phyloP scores from a whole-genome alignment of 2,113 vertebrate species.

The Eulemur macaco region DNA sequence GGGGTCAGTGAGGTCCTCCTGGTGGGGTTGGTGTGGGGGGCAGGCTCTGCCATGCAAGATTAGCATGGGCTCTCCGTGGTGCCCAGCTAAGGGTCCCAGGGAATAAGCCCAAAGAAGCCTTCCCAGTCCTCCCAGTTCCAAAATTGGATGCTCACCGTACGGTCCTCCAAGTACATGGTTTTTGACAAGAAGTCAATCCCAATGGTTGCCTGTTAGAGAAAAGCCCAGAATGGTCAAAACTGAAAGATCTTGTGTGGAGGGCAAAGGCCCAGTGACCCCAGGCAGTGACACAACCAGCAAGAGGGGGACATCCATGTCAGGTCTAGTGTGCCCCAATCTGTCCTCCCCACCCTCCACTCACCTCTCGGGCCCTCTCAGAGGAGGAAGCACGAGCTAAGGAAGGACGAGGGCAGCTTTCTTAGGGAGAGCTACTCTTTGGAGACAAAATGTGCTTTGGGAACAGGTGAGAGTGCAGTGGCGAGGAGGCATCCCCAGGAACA shows the following conservation, averaged over 20 bases:
- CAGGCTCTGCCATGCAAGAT: background rate
- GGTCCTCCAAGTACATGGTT: conserved; percentile 97
- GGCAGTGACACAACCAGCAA: background rate
- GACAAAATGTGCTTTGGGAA: background rate
- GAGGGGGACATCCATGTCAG: background rate
- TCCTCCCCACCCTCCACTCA: no score
- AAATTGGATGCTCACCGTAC: conserved; percentile 88
- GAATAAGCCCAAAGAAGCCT: background rate
- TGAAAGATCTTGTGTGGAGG: background rate
- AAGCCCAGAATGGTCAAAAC: background rate
- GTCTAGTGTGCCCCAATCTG: background rate
- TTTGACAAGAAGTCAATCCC: conserved; percentile 97
- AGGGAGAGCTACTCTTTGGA: background rate
- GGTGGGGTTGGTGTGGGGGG: background rate
- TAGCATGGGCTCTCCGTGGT: background rate
- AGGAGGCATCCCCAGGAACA: background rate
- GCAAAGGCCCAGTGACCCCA: background rate
- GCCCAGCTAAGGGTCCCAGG: background rate
- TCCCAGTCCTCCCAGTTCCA: background rate
- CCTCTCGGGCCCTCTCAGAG: background rate
- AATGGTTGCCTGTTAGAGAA: conserved; percentile 90
- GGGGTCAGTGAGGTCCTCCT: background rate
- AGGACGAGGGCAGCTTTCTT: background rate
- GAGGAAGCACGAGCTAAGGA: background rate
- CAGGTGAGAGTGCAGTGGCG: background rate